These are phyloP conservation scores for Hymenopus coronatus DNA, from an alignment of 2,888 invertebrate species.

Conservation along the genomic window DNA sequence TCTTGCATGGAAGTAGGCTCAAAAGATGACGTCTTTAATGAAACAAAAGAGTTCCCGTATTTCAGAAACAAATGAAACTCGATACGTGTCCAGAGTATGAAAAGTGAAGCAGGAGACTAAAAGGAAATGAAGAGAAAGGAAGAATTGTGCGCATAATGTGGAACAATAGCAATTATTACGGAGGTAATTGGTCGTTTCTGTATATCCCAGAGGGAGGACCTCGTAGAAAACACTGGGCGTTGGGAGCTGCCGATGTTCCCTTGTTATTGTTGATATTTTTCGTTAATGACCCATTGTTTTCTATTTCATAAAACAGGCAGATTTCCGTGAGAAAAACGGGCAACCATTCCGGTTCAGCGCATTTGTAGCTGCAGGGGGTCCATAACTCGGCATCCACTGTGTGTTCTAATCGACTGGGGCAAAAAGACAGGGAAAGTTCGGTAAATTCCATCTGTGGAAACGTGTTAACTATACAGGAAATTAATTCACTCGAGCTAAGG, in stretches of 20 bases:
- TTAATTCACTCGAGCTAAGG: no score
- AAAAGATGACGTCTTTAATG: not conserved
- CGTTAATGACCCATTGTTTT: constrained; percentile 21
- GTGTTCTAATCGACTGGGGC: no score
- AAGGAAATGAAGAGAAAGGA: not conserved
- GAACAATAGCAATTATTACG: not conserved
- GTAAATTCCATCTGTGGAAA: no score
- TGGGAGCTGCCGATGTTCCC: not conserved
- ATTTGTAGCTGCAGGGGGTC: not conserved
- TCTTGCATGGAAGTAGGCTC: not conserved
- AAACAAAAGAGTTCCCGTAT: not conserved
- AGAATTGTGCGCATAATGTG: not conserved
- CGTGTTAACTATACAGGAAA: no score
- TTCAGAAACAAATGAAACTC: not conserved
- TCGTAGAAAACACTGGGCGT: not conserved
- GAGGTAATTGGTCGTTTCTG: not conserved
- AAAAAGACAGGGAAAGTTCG: no score
- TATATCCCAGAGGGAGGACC: not conserved
- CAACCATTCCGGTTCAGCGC: not conserved
- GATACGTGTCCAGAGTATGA: not conserved
- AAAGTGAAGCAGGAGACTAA: not conserved
- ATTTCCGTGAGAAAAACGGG: constrained; percentile 16
- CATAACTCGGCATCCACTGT: no score
- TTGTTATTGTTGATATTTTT: not conserved
- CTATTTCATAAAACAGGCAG: constrained; percentile 10